phyloP scores from a whole-genome alignment of 1,140 invertebrate genomes.

The Carposina sasakii region DNA sequence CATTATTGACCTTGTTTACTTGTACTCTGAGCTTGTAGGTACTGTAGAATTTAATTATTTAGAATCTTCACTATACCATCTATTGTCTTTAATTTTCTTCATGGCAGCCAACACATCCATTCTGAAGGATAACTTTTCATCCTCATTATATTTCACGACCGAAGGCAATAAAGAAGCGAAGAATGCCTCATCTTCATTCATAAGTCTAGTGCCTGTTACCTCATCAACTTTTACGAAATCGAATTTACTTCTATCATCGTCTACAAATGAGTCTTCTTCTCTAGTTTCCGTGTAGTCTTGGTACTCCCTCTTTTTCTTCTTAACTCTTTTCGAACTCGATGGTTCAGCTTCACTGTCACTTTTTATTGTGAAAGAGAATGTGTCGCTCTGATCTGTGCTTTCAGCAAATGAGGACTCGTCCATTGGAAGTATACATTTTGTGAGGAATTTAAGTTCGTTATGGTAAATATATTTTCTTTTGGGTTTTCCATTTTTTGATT shows the following conservation, averaged over 20 bases:
- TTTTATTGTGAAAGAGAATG: background rate
- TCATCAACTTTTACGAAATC: constrained; percentile 46
- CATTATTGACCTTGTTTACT: no score
- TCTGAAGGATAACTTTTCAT: constrained; percentile 57
- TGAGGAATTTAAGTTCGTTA: constrained; percentile 49
- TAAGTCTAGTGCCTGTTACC: constrained; percentile 42
- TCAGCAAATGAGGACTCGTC: constrained; percentile 15
- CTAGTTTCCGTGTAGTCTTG: constrained; percentile 5
- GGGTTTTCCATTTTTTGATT: constrained; percentile 38
- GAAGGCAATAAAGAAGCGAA: constrained; percentile 59
- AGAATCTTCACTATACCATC: no score
- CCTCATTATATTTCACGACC: constrained; percentile 55
- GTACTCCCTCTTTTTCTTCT: background rate
- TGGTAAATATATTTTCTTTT: constrained; percentile 50
- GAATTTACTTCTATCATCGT: constrained; percentile 25
- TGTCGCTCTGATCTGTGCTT: constrained; percentile 15
- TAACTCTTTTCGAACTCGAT: background rate
- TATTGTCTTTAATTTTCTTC: constrained; percentile 53
- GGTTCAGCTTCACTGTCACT: background rate
- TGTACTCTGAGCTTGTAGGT: no score
- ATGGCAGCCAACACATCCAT: constrained; percentile 57
- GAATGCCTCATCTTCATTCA: constrained; percentile 66
- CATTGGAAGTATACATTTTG: constrained; percentile 31
- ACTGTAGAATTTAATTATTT: no score
- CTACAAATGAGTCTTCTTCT: constrained; percentile 14